phyloP scores from a whole-genome alignment of 2,888 invertebrate genomes.

The Athripsodes cinereus region DNA sequence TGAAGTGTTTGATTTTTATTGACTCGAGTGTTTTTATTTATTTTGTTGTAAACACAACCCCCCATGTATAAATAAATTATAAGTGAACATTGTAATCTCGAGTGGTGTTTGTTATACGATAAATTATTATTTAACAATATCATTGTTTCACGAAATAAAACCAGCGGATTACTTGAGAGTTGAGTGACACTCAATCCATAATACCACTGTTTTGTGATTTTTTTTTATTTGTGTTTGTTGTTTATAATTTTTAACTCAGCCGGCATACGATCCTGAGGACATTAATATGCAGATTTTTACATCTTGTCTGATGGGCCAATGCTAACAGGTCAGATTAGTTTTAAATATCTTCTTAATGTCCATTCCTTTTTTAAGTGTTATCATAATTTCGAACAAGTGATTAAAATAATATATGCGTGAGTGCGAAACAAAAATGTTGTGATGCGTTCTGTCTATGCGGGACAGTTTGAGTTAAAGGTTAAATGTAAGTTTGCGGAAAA shows the following conservation, averaged over 20 bases:
- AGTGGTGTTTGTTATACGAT: conserved; percentile 15
- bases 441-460: too few species aligned
- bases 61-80: conserved; percentile 11
- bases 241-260: conserved; percentile 13
- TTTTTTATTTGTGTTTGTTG: conserved; percentile 11
- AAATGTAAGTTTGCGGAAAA: too few species aligned
- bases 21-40: conserved; percentile 11
- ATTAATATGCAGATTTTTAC: conserved; percentile 14
- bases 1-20: conserved; percentile 12
- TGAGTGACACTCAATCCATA: conserved; percentile 11
- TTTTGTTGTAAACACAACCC: conserved; percentile 16
- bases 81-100: conserved; percentile 17
- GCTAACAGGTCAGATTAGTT: conserved; percentile 26
- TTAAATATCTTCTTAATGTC: not conserved
- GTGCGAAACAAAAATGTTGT: too few species aligned
- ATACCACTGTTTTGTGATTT: conserved; percentile 4
- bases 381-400: too few species aligned
- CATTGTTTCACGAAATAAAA: conserved; percentile 9
- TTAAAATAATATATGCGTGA: too few species aligned
- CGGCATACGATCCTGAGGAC: conserved; percentile 17
- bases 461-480: too few species aligned
- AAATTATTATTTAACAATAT: too few species aligned
- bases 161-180: conserved; percentile 5
- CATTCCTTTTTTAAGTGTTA: too few species aligned
- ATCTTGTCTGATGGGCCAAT: conserved; percentile 20